Evolutionary conservation across 2,797 vertebrate genomes (phyloP).

Genomic region (Carapus acus): DNA sequence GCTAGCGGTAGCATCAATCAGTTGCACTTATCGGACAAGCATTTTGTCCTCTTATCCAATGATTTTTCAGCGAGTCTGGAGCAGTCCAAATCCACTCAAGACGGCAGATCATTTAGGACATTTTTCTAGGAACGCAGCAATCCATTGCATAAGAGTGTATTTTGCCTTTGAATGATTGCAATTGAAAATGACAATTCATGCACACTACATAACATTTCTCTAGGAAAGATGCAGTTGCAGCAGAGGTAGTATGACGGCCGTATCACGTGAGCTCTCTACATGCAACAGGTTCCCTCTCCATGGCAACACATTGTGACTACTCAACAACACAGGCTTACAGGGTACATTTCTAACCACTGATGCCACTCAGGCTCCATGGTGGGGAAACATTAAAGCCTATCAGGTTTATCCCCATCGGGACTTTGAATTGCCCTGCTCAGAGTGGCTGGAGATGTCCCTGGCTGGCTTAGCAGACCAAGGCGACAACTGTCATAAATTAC

Average conservation of each 20-base stretch:
- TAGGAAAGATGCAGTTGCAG: slow-evolving; percentile 9
- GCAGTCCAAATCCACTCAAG: no score
- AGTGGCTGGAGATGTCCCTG: slow-evolving; percentile 60
- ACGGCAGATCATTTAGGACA: no score
- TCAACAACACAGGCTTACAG: slow-evolving; percentile 57
- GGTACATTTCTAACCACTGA: slow-evolving; percentile 65
- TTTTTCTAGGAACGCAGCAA: no score
- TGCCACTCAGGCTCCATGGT: slow-evolving; percentile 59
- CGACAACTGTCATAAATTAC: slow-evolving; percentile 75
- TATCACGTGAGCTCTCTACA: slow-evolving; percentile 28
- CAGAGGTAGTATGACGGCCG: slow-evolving; percentile 18
- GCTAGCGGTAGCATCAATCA: not conserved
- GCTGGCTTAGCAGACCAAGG: slow-evolving; percentile 68
- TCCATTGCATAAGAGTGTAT: not conserved
- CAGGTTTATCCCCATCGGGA: slow-evolving; percentile 65
- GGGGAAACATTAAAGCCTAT: slow-evolving; percentile 69
- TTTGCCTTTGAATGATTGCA: not conserved
- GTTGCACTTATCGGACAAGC: not conserved
- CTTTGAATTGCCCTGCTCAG: slow-evolving; percentile 59
- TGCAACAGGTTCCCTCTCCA: slow-evolving; percentile 52
- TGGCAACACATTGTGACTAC: slow-evolving; percentile 59
- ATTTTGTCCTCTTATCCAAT: no score
- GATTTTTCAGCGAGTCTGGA: no score
- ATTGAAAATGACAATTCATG: not conserved
- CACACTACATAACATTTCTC: slow-evolving; percentile 7